These are phyloP conservation scores for Ptychochromis oligacanthus DNA, from an alignment of 2,113 vertebrate genomes.

Conservation along the genomic window DNA sequence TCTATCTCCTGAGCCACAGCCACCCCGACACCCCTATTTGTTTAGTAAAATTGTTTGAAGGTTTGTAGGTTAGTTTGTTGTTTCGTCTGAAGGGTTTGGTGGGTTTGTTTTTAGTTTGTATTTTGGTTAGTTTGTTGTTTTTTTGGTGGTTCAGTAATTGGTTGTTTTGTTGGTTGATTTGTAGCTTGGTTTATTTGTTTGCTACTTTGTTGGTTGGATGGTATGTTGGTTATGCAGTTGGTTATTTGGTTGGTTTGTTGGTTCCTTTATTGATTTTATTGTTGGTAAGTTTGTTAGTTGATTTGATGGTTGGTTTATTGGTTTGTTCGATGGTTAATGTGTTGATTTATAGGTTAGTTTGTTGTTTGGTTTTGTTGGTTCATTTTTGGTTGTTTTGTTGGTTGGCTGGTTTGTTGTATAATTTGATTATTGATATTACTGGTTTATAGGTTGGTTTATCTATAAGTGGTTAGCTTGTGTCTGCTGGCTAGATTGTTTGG, in stretches of 20 bases:
- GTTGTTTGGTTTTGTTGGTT: background rate
- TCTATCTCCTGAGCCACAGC: too few relatives aligned
- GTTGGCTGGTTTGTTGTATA: background rate
- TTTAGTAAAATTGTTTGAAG: background rate
- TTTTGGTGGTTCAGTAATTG: background rate
- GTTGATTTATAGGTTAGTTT: background rate
- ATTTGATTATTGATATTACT: background rate
- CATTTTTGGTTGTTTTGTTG: background rate
- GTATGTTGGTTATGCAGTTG: background rate
- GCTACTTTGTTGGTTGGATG: background rate
- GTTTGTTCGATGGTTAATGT: background rate
- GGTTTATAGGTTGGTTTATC: background rate
- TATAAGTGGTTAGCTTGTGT: background rate
- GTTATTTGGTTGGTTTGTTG: background rate
- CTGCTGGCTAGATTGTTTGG: too few relatives aligned
- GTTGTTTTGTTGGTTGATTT: background rate
- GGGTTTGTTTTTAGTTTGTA: background rate
- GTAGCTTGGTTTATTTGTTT: background rate
- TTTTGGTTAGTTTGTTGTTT: background rate
- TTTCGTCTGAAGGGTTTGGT: too few relatives aligned
- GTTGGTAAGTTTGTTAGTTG: background rate
- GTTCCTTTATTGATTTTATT: background rate
- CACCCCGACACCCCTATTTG: too few relatives aligned
- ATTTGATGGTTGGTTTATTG: background rate
- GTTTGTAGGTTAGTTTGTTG: background rate